Evolutionary conservation across 2,113 vertebrate species (phyloP).

Genomic region (Tragelaphus scriptus): DNA sequence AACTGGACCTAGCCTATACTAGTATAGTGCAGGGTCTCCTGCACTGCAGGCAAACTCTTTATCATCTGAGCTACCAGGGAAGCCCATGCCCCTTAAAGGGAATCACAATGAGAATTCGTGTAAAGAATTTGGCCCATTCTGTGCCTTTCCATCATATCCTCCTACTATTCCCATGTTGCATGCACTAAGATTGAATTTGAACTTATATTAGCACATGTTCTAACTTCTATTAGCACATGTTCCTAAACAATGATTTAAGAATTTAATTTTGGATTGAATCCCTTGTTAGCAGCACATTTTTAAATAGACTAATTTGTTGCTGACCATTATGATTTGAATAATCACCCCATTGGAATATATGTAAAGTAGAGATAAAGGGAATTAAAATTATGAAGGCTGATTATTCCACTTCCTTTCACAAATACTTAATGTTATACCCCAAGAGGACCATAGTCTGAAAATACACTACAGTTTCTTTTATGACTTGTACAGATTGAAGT

Average conservation of each 20-base stretch:
- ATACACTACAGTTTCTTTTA: not conserved
- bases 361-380: constrained; percentile 67
- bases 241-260: constrained; percentile 44
- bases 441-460: constrained; percentile 33
- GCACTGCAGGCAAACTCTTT: not conserved
- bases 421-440: not conserved
- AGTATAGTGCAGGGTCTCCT: not conserved
- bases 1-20: no score
- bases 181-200: not conserved
- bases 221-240: not conserved
- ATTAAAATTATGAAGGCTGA: constrained; percentile 58
- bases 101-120: not conserved
- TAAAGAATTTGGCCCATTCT: not conserved
- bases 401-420: constrained; percentile 61
- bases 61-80: not conserved
- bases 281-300: constrained; percentile 68
- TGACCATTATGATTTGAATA: constrained; percentile 69
- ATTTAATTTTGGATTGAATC: constrained; percentile 52
- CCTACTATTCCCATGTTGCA: not conserved
- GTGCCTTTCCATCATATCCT: not conserved
- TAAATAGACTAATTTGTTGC: constrained; percentile 73
- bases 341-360: constrained; percentile 56
- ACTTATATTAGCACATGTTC: not conserved
- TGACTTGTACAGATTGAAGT: not conserved
- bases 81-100: not conserved